Percentiles rank a stretch among this genome's conserved stretches.
Conservation (phyloP, 2,113 vertebrate genomes). For the Oreotrochilus melanogaster region DNA sequence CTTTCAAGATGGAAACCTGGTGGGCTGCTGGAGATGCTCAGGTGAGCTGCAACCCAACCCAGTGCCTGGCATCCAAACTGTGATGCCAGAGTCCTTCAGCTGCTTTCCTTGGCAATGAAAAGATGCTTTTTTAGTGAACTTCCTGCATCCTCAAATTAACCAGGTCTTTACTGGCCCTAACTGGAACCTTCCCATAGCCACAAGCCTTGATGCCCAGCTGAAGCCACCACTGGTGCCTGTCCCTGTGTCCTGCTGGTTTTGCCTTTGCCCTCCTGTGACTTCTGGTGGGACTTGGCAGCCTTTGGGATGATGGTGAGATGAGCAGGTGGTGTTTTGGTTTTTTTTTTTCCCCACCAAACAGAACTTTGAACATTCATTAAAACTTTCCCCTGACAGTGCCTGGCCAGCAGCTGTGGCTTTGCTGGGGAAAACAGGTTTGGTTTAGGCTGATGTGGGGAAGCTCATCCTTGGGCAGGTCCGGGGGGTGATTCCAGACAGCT, state of each 20-base stretch:
- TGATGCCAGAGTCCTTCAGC: fast-evolving
- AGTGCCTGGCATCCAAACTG: background rate
- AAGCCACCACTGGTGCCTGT: fast-evolving
- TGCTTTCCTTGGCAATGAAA: background rate
- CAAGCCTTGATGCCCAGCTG: fast-evolving
- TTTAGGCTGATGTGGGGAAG: background rate
- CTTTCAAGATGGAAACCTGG: background rate
- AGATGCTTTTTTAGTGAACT: fast-evolving
- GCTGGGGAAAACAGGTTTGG: background rate
- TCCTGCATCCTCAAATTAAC: fast-evolving
- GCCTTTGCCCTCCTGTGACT: background rate
- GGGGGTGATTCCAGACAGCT: background rate
- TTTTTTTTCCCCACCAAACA: fast-evolving
- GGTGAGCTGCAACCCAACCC: background rate
- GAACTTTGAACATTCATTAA: fast-evolving
- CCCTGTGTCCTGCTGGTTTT: background rate
- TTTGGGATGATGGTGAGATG: background rate
- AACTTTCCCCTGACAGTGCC: fast-evolving
- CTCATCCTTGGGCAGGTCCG: background rate
- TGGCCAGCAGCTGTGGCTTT: fast-evolving
- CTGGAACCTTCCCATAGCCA: background rate
- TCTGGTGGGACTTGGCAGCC: background rate
- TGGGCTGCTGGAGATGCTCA: background rate
- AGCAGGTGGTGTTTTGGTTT: fast-evolving
- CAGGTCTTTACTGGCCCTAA: background rate